These are phyloP conservation scores for Boloria euphrosyne DNA, from an alignment of 2,888 invertebrate species.

Conservation along the genomic window DNA sequence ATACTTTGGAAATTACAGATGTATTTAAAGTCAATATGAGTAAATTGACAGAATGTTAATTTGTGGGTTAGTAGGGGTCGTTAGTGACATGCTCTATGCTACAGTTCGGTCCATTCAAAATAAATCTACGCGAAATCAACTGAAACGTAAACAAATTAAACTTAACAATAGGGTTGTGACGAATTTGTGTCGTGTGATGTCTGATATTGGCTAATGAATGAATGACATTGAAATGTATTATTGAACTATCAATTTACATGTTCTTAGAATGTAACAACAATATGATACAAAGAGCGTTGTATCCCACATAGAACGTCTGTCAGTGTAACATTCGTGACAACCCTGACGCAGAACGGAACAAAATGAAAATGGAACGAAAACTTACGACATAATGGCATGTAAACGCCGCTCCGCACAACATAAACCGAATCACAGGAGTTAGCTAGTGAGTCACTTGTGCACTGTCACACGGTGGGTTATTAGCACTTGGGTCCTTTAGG, in stretches of 20 bases:
- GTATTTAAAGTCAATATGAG: neutral
- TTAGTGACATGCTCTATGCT: slow-evolving; percentile 41
- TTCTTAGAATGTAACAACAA: neutral
- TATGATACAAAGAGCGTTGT: too few relatives aligned
- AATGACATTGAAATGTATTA: slow-evolving; percentile 4
- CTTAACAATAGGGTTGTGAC: slow-evolving; percentile 20
- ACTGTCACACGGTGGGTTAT: slow-evolving; percentile 63
- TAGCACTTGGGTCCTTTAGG: slow-evolving; percentile 45
- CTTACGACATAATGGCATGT: slow-evolving; percentile 82
- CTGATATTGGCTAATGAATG: neutral
- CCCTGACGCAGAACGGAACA: slow-evolving; percentile 43
- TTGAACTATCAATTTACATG: neutral
- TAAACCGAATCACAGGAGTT: slow-evolving; percentile 22
- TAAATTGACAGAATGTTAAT: neutral
- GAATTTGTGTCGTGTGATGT: neutral
- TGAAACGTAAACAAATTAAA: slow-evolving; percentile 19
- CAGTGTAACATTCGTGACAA: slow-evolving; percentile 30
- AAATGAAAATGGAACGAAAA: slow-evolving; percentile 56
- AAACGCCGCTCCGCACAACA: slow-evolving; percentile 26
- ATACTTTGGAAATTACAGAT: neutral
- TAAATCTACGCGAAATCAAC: slow-evolving; percentile 15
- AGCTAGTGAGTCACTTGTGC: slow-evolving; percentile 53
- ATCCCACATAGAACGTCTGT: neutral
- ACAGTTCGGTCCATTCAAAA: slow-evolving; percentile 30
- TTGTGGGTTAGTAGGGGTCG: slow-evolving; percentile 35